These are phyloP conservation scores for Orchestia grillus DNA, from an alignment of 1,140 invertebrate genomes.

Conservation along the genomic window DNA sequence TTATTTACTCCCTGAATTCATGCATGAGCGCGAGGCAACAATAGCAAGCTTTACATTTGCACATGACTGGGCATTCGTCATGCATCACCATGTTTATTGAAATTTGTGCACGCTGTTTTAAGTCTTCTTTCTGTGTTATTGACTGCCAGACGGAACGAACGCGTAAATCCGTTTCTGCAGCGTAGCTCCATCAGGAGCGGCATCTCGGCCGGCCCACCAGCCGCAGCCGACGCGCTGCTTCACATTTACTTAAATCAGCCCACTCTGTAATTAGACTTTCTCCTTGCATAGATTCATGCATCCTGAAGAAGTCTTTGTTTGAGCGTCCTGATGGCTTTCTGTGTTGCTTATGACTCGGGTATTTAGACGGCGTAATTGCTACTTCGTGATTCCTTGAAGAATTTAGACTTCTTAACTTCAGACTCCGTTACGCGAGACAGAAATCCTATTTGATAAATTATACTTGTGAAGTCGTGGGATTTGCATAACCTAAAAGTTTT, in stretches of 20 bases:
- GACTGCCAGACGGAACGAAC: not conserved
- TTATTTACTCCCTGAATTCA: not conserved
- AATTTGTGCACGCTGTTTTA: not conserved
- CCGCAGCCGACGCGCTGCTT: not conserved
- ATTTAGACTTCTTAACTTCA: not conserved
- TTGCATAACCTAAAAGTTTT: conserved; percentile 11
- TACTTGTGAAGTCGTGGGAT: not conserved
- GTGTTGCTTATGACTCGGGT: conserved; percentile 44
- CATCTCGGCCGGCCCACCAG: not conserved
- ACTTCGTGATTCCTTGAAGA: not conserved
- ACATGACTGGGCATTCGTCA: not conserved
- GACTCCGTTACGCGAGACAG: not conserved
- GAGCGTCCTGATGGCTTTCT: conserved; percentile 22
- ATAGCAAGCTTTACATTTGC: not conserved
- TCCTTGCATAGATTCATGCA: conserved; percentile 45
- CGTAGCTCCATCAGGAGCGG: not conserved
- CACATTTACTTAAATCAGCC: conserved; percentile 40
- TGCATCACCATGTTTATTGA: not conserved
- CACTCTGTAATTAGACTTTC: conserved; percentile 46
- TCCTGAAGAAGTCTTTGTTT: conserved; percentile 52
- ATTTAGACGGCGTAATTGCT: conserved; percentile 37
- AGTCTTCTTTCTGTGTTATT: not conserved
- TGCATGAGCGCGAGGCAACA: not conserved
- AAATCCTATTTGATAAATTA: not conserved
- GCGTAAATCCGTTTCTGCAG: not conserved